phyloP scores from a whole-genome alignment of 2,113 vertebrate species.

The human (Homo sapiens) region GRCh38 chr11:24478501-24479000 shows the following conservation, averaged over 20 bases:
- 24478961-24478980: neutral
- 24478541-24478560: neutral
- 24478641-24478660: neutral
- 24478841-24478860: neutral
- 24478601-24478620: neutral
- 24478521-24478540: neutral
- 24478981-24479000: neutral
- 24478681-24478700: no score
- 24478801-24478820: neutral
- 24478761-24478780: neutral
- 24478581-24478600: neutral
- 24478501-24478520: neutral
- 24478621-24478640: neutral
- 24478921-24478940: neutral
- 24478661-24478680: neutral
- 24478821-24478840: neutral
- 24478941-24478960: neutral
- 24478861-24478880: neutral
- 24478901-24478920: neutral
- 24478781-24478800: neutral
- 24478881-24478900: neutral
- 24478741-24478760: neutral
- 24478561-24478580: neutral
- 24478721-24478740: slow-evolving; percentile 19
- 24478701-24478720: no score